A percentile compares a stretch with the other conserved stretches of the same genome.
Conservation (phyloP, 2,888 invertebrate species). For the Scaptodrosophila latifasciaeformis region DNA sequence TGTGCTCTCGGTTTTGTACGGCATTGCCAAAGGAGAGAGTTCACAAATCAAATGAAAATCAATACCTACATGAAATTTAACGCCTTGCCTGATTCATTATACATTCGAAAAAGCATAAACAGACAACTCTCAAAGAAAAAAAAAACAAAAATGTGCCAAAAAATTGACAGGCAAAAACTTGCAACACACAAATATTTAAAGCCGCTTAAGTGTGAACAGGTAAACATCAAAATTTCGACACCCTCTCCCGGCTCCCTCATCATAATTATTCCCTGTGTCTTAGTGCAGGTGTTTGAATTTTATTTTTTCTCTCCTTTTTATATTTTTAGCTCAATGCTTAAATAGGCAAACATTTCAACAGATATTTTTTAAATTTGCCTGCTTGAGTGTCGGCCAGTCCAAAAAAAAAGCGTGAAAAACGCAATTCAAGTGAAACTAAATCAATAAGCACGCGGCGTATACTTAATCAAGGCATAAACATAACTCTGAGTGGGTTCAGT, state of each 20-base stretch:
- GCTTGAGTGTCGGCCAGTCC: not conserved
- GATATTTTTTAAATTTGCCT: not conserved
- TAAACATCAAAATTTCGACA: too few relatives aligned
- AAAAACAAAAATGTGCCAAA: constrained; percentile 4
- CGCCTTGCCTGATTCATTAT: constrained; percentile 30
- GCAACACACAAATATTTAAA: constrained; percentile 12
- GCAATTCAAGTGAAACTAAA: constrained; percentile 49
- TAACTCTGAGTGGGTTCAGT: not conserved
- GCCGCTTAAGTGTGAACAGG: constrained; percentile 47
- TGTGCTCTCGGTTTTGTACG: constrained; percentile 25
- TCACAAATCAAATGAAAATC: constrained; percentile 63
- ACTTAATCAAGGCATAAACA: constrained; percentile 59
- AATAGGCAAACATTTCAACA: too few relatives aligned
- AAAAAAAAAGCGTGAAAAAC: constrained; percentile 45
- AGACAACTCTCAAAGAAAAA: too few relatives aligned
- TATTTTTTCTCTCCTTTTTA: too few relatives aligned
- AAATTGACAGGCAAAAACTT: not conserved
- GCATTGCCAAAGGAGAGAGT: not conserved
- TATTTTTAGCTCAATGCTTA: too few relatives aligned
- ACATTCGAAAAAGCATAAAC: not conserved
- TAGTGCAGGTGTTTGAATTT: too few relatives aligned
- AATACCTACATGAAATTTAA: constrained; percentile 61
- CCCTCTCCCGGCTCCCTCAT: too few relatives aligned
- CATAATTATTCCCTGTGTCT: too few relatives aligned
- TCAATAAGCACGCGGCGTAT: constrained; percentile 54